Evolutionary conservation across 1,140 invertebrate genomes (phyloP), one percentile per base, ranked within the genome.

Genomic region (Subanguina moxae): DNA sequence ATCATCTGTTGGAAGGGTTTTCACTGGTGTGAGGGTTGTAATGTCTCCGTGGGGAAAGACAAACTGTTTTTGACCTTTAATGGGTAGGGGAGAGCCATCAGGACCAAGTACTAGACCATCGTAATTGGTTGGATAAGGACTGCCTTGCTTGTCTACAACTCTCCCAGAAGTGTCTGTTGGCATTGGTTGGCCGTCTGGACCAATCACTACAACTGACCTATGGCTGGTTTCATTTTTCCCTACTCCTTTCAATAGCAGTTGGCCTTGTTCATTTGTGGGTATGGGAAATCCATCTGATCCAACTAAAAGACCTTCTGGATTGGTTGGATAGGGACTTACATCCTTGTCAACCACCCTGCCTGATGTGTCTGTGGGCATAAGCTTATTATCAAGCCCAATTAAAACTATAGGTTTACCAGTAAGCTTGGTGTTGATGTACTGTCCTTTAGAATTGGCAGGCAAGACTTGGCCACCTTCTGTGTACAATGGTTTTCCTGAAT

Each of bases 281-380:
- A 75, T 48, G 17, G 73, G 73, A 1, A 64, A 62, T 45, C 73
- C 76, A 64, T 76, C 74, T n/a, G 77, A 61, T 15, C 57, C 77
- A 32, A 72, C 15, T n/a, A 56, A 46, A n/a, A n/a, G 15, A 27
- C 64, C 70, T 1, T 57, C n/a, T 42, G 65, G 46, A 57, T 75
- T 43, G 1, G 11, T 19, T 13, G 59, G 19, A 30, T 57, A 57
- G 45, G 46, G 38, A 67, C 38, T 62, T 30, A 25, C 74, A 42
- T 38, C 23, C 17, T 32, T 28, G 46, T 71, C 69, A 8, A 58
- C 28, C 25, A 64, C 57, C n/a, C 58, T 30, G 21, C 78, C 78
- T n/a, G 65, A 32, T 23, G 56, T 45, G 64, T 76, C 73, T 32
- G 74, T 82, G 11, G 77, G 74, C 42, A 82, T 59, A 11, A 66